Conservation (phyloP, 2,797 vertebrate genomes). For the Discoglossus pictus region DNA sequence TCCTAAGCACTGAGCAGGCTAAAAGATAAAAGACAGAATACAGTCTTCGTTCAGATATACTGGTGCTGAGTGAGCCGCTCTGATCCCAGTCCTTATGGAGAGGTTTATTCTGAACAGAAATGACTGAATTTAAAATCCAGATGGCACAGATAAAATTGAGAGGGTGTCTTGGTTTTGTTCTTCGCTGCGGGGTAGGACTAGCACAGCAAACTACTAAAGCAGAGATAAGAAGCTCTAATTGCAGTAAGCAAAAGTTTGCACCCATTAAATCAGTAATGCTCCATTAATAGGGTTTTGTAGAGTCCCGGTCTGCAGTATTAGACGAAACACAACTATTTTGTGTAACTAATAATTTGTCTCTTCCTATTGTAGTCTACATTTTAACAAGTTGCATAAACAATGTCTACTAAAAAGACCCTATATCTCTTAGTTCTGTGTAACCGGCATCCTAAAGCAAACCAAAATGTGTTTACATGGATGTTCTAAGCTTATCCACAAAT, state of each 20-base stretch:
- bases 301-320: no score
- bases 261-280: no score
- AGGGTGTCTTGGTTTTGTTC: slow-evolving; percentile 29
- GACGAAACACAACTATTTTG: no score
- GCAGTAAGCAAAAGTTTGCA: slow-evolving; percentile 19
- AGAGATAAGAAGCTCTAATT: slow-evolving; percentile 15
- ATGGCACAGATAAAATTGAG: slow-evolving; percentile 35
- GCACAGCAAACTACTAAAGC: slow-evolving; percentile 16
- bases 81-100: slow-evolving; percentile 30
- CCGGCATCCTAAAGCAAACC: no score
- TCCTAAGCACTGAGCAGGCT: slow-evolving; percentile 13
- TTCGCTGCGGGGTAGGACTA: slow-evolving; percentile 23
- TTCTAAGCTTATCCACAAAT: no score
- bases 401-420: no score
- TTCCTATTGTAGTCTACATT: no score
- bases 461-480: no score
- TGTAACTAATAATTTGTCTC: no score
- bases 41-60: slow-evolving; percentile 29
- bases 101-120: slow-evolving; percentile 32
- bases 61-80: slow-evolving; percentile 24
- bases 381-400: no score
- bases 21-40: slow-evolving; percentile 39
- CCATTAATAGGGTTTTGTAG: no score
- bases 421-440: no score
- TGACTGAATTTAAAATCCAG: slow-evolving; percentile 42